These are phyloP conservation scores for Agapetus fuscipes DNA, from an alignment of 2,888 invertebrate species.

Conservation along the genomic window DNA sequence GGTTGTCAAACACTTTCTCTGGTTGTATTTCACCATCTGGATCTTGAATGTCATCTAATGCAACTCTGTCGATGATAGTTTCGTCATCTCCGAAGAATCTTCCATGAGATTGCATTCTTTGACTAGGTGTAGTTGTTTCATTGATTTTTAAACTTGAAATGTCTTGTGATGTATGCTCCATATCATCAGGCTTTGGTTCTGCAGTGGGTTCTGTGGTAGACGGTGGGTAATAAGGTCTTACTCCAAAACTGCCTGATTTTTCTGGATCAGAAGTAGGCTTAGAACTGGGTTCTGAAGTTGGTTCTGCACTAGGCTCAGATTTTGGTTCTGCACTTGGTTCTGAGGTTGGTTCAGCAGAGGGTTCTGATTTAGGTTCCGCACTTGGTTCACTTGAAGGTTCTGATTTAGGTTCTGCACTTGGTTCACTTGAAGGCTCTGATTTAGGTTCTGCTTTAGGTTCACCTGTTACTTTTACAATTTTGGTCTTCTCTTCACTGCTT, in stretches of 20 bases:
- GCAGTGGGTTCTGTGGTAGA: background rate
- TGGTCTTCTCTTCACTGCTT: too few relatives aligned
- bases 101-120: constrained; percentile 10
- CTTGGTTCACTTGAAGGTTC: constrained; percentile 22
- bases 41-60: background rate
- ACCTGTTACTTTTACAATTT: too few relatives aligned
- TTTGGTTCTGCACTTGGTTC: constrained; percentile 23
- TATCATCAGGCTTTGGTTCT: background rate
- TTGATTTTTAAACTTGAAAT: background rate
- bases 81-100: constrained; percentile 15
- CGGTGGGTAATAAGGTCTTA: too few relatives aligned
- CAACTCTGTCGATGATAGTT: constrained; percentile 1
- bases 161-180: background rate
- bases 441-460: constrained; percentile 21
- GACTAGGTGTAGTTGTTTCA: constrained; percentile 4
- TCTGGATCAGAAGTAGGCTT: background rate
- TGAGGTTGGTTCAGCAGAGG: constrained; percentile 24
- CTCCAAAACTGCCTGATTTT: too few relatives aligned
- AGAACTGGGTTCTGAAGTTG: constrained; percentile 20
- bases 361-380: constrained; percentile 23
- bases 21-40: constrained; percentile 12
- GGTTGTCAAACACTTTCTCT: constrained; percentile 8
- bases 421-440: constrained; percentile 17
- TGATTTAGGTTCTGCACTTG: constrained; percentile 12
- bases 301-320: constrained; percentile 24